Evolutionary conservation across 1,140 invertebrate genomes (phyloP).

Genomic region (Hestina assimilis): DNA sequence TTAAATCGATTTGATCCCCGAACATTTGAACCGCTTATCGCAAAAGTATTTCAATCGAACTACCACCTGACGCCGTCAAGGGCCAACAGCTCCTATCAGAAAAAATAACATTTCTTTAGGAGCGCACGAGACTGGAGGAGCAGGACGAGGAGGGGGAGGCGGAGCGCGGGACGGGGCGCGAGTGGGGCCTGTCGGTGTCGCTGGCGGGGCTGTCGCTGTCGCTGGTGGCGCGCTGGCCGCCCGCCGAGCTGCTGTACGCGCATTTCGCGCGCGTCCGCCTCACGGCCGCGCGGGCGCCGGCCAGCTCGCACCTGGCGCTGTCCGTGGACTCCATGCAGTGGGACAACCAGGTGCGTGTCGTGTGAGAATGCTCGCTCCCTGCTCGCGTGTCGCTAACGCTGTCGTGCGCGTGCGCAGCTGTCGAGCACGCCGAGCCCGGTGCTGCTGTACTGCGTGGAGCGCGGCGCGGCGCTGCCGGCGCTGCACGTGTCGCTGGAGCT

Average conservation of each 20-base stretch:
- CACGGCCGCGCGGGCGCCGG: slow-evolving; percentile 78
- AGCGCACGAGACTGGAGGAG: slow-evolving; percentile 8
- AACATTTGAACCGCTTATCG: no score
- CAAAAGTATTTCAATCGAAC: no score
- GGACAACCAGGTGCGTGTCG: slow-evolving; percentile 91
- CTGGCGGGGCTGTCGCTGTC: slow-evolving; percentile 91
- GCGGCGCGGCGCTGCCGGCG: slow-evolving; percentile 77
- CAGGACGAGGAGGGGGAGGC: slow-evolving; percentile 8
- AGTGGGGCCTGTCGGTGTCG: slow-evolving; percentile 81
- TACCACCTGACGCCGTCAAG: no score
- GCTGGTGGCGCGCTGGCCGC: slow-evolving; percentile 86
- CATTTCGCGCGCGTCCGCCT: slow-evolving; percentile 86
- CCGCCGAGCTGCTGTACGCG: slow-evolving; percentile 93
- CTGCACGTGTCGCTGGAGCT: slow-evolving; percentile 83
- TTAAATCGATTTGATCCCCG: no score
- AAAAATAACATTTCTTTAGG: no score
- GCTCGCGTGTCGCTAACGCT: no score
- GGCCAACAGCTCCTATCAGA: no score
- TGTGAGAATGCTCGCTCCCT: no score
- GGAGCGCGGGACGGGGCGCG: slow-evolving; percentile 36
- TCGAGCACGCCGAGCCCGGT: slow-evolving; percentile 91
- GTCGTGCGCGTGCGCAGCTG: slow-evolving; percentile 78
- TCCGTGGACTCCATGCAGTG: slow-evolving; percentile 91
- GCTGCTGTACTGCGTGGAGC: slow-evolving; percentile 84
- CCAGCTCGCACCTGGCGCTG: slow-evolving; percentile 81